Conservation (phyloP, 2,888 invertebrate species). For the Tiliacea citrago region DNA sequence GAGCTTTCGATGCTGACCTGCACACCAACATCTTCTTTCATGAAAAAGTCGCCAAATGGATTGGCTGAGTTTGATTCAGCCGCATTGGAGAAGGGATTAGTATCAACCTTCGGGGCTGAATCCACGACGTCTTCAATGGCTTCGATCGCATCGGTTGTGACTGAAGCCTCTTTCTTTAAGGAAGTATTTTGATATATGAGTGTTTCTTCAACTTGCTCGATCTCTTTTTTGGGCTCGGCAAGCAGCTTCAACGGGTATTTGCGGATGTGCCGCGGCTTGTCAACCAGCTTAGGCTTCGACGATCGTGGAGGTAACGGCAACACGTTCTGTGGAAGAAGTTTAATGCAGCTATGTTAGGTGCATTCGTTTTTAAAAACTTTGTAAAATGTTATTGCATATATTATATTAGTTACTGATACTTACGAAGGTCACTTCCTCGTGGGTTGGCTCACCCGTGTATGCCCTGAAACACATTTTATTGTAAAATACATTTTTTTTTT, state of each 20-base stretch:
- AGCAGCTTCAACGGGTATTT: constrained; percentile 81
- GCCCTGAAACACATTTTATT: constrained; percentile 23
- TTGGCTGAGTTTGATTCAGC: constrained; percentile 63
- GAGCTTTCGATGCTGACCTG: constrained; percentile 17
- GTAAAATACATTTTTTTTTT: no score
- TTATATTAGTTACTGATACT: constrained; percentile 20
- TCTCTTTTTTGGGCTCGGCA: constrained; percentile 22
- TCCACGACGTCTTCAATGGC: constrained; percentile 76
- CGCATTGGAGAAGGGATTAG: constrained; percentile 77
- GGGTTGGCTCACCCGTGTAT: neutral
- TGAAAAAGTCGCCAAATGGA: constrained; percentile 68
- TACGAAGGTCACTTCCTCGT: constrained; percentile 3
- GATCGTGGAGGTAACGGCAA: constrained; percentile 83
- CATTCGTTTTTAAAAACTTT: neutral
- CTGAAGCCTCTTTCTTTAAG: constrained; percentile 28
- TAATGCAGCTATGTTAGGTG: neutral
- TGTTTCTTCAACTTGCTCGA: neutral
- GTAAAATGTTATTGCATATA: neutral
- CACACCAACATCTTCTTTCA: constrained; percentile 18
- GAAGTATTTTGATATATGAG: constrained; percentile 83
- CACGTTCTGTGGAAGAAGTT: constrained; percentile 70
- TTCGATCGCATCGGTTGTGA: neutral
- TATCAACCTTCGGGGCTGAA: constrained; percentile 62
- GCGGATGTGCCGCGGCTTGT: constrained; percentile 83
- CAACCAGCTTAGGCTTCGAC: constrained; percentile 80